A percentile compares a stretch with the other conserved stretches of the same genome.
phyloP scores from a whole-genome alignment of 2,888 invertebrate genomes.

The Theretra japonica region DNA sequence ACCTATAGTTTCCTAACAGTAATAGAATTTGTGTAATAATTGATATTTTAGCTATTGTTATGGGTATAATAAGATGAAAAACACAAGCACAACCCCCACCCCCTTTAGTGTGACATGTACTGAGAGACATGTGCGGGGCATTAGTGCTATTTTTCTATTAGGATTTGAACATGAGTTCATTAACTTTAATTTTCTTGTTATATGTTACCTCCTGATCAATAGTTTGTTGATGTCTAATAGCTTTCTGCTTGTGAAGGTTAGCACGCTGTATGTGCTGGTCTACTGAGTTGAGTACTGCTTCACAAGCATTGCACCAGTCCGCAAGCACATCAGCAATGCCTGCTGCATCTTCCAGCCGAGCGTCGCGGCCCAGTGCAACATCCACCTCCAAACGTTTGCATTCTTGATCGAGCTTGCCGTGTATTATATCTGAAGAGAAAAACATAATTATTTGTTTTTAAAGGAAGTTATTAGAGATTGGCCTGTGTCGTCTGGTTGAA shows the following conservation, averaged over 20 bases:
- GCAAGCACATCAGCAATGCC: slow-evolving; percentile 92
- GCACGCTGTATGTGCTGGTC: slow-evolving; percentile 95
- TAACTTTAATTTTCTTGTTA: slow-evolving; percentile 61
- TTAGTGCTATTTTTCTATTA: too few species aligned
- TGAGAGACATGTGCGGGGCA: too few species aligned
- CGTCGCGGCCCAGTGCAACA: slow-evolving; percentile 96
- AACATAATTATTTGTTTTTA: not conserved
- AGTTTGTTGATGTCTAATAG: slow-evolving; percentile 90
- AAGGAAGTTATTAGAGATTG: too few species aligned
- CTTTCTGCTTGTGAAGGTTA: slow-evolving; percentile 92
- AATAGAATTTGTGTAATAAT: too few species aligned
- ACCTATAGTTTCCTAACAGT: too few species aligned
- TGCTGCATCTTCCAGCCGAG: slow-evolving; percentile 92
- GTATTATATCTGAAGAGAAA: slow-evolving; percentile 91
- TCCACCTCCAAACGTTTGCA: slow-evolving; percentile 97
- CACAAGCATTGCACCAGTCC: slow-evolving; percentile 95
- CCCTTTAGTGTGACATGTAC: too few species aligned
- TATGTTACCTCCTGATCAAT: slow-evolving; percentile 92
- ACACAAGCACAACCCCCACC: too few species aligned
- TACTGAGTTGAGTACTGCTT: slow-evolving; percentile 94
- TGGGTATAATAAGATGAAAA: too few species aligned
- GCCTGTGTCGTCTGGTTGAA: too few species aligned
- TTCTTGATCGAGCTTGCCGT: slow-evolving; percentile 98
- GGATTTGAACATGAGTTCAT: too few species aligned
- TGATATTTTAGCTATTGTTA: too few species aligned